Evolutionary conservation across 2,888 invertebrate species (phyloP).

Genomic region (Eurytoma californica): DNA sequence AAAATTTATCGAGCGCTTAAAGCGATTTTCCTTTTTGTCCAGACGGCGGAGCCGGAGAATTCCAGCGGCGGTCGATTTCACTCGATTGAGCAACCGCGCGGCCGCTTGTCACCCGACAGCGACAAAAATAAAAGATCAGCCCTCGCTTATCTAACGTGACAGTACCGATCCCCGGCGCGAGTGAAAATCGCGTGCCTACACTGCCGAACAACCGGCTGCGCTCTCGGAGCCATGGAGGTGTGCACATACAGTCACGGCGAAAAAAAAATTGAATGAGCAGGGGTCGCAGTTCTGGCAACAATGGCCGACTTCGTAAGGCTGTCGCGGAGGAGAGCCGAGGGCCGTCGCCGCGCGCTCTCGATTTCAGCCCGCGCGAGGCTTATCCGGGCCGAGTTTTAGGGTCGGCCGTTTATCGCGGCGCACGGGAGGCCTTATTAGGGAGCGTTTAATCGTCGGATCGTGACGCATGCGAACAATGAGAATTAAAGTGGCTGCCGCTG

Average conservation of each 20-base stretch:
- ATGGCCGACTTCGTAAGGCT: conserved; percentile 3
- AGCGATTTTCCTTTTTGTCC: too few relatives aligned
- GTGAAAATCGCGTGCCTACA: too few relatives aligned
- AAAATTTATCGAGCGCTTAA: too few relatives aligned
- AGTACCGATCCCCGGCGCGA: too few relatives aligned
- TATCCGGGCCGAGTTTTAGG: conserved; percentile 28
- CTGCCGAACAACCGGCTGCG: too few relatives aligned
- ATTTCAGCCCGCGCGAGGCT: conserved; percentile 8
- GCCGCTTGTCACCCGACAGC: too few relatives aligned
- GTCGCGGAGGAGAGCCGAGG: neutral
- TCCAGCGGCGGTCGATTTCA: too few relatives aligned
- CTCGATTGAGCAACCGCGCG: too few relatives aligned
- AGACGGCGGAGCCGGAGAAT: too few relatives aligned
- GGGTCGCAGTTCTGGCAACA: neutral
- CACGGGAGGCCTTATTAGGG: conserved; percentile 55
- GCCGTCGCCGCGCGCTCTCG: neutral
- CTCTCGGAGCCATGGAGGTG: too few relatives aligned
- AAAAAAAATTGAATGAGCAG: neutral
- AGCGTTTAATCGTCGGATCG: conserved; percentile 58
- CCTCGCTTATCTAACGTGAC: neutral
- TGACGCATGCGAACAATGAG: conserved; percentile 62
- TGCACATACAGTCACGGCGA: too few relatives aligned
- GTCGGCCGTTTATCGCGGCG: conserved; percentile 13
- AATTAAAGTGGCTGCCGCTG: conserved; percentile 48
- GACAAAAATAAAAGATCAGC: too few relatives aligned